These are phyloP conservation scores for Chionomys nivalis DNA, from an alignment of 2,113 vertebrate genomes.

Conservation along the genomic window DNA sequence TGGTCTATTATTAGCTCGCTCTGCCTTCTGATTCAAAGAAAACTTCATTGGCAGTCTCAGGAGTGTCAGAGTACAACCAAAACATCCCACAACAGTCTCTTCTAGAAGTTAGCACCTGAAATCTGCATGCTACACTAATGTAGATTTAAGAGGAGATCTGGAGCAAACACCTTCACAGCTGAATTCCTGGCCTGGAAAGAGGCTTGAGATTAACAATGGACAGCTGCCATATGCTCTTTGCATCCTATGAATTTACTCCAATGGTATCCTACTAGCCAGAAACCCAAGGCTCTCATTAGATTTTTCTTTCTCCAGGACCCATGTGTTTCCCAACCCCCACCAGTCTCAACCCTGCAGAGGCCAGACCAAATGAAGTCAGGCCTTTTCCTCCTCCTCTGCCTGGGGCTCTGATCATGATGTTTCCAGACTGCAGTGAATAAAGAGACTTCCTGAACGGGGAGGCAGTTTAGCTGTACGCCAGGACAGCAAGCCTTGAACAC, in stretches of 20 bases:
- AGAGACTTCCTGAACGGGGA: not conserved
- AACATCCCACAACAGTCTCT: not conserved
- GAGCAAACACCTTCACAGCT: not conserved
- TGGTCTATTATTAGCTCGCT: too few species aligned
- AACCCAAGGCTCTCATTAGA: not conserved
- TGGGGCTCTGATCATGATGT: not conserved
- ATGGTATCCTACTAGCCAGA: not conserved
- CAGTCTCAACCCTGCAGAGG: not conserved
- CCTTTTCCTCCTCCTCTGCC: not conserved
- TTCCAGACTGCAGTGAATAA: not conserved
- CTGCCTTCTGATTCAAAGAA: too few species aligned
- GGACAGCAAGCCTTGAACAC: not conserved
- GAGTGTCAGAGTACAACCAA: too few species aligned
- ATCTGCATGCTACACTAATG: not conserved
- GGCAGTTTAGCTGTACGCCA: not conserved
- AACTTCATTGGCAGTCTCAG: too few species aligned
- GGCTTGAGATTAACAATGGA: not conserved
- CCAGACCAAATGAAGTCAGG: not conserved
- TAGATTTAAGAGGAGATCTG: not conserved
- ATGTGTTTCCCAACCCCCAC: not conserved
- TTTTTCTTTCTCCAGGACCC: not conserved
- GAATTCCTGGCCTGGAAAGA: not conserved
- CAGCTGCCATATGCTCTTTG: not conserved
- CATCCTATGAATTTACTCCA: not conserved
- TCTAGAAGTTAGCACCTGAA: not conserved